These are phyloP conservation scores for Augiades crinisus DNA, from an alignment of 2,888 invertebrate genomes.

Conservation along the genomic window DNA sequence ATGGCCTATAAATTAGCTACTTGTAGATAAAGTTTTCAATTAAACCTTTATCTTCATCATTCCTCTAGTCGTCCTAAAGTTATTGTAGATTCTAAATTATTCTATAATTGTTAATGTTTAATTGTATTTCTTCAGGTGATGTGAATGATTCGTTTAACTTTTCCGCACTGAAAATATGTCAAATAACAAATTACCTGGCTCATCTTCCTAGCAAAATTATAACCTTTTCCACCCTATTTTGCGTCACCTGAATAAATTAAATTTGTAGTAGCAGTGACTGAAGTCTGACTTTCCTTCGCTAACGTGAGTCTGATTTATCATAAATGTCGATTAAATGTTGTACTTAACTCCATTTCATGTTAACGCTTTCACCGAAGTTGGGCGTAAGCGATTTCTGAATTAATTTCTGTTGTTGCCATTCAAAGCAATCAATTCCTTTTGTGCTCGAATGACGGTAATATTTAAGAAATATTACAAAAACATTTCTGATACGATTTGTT, in stretches of 20 bases:
- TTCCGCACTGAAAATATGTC: too few species aligned
- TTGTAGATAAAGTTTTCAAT: constrained; percentile 24
- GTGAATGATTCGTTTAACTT: too few species aligned
- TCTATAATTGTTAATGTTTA: constrained; percentile 9
- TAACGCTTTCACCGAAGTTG: background rate
- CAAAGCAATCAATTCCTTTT: background rate
- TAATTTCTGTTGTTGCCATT: constrained; percentile 2
- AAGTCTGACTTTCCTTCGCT: constrained; percentile 3
- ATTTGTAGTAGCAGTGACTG: constrained; percentile 4
- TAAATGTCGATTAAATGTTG: background rate
- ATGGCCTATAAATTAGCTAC: constrained; percentile 20
- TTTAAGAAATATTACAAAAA: background rate
- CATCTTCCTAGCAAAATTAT: too few species aligned
- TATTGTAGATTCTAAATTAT: constrained; percentile 14
- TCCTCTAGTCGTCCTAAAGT: constrained; percentile 24
- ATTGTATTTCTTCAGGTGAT: constrained; percentile 6
- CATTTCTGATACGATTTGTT: background rate
- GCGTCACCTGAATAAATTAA: background rate
- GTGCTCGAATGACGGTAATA: background rate
- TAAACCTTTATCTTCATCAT: constrained; percentile 23
- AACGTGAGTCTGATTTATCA: background rate
- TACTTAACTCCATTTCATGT: background rate
- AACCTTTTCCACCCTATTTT: background rate
- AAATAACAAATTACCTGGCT: too few species aligned
- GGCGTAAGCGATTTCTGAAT: background rate